Evolutionary conservation across 2,888 invertebrate genomes (phyloP).

Genomic region (Eilema caniola): DNA sequence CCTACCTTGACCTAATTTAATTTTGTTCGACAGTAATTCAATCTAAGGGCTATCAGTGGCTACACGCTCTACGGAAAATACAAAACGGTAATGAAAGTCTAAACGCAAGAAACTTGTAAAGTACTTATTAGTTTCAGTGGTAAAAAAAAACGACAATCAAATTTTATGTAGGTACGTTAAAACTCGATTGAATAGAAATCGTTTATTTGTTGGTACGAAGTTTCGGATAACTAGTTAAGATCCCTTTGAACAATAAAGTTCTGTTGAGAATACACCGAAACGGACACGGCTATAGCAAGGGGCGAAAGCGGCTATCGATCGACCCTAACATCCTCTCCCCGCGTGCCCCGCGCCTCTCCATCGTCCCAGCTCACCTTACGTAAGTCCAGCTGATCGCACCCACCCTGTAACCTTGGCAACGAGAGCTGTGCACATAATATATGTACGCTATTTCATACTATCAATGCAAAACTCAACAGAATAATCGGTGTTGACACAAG

Average conservation of each 20-base stretch:
- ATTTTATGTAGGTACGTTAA: constrained; percentile 33
- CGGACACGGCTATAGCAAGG: constrained; percentile 73
- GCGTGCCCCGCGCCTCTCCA: constrained; percentile 53
- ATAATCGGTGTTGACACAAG: background rate
- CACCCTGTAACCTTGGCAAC: constrained; percentile 85
- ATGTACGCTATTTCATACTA: constrained; percentile 49
- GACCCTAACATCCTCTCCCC: constrained; percentile 74
- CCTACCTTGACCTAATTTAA: constrained; percentile 51
- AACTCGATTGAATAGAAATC: constrained; percentile 39
- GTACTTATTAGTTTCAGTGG: constrained; percentile 29
- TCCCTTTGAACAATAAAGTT: constrained; percentile 53
- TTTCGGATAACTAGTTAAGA: constrained; percentile 49
- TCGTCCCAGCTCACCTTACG: constrained; percentile 76
- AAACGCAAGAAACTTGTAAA: constrained; percentile 27
- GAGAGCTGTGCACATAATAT: constrained; percentile 69
- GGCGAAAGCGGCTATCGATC: constrained; percentile 83
- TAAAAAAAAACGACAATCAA: constrained; percentile 29
- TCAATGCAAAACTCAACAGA: constrained; percentile 27
- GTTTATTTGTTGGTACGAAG: constrained; percentile 33
- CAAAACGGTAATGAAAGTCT: constrained; percentile 26
- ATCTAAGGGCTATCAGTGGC: constrained; percentile 36
- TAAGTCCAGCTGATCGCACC: constrained; percentile 86
- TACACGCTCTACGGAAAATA: constrained; percentile 22
- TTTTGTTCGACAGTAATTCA: constrained; percentile 34
- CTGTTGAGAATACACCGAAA: constrained; percentile 67